Conservation (phyloP, 1,140 invertebrate genomes). For the Pinna nobilis region DNA sequence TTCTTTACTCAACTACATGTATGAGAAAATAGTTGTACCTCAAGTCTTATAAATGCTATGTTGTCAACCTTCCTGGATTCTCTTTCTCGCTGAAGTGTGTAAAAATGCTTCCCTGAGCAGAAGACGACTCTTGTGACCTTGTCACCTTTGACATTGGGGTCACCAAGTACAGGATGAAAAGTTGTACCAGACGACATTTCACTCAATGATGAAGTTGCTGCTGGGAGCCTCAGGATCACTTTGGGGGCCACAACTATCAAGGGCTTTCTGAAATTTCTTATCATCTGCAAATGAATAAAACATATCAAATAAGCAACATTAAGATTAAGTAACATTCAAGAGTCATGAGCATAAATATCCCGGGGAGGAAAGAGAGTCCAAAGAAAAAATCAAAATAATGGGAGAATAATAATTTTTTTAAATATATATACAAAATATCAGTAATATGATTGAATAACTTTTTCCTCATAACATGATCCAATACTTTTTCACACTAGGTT, state of each 20-base stretch:
- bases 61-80: conserved; percentile 81
- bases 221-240: conserved; percentile 86
- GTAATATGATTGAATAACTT: too few species aligned
- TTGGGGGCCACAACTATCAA: conserved; percentile 93
- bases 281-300: conserved; percentile 81
- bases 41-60: conserved; percentile 91
- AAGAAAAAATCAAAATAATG: too few species aligned
- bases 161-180: conserved; percentile 90
- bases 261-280: conserved; percentile 94
- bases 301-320: too few species aligned
- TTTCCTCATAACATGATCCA: too few species aligned
- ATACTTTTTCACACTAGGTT: too few species aligned
- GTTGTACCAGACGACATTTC: conserved; percentile 88
- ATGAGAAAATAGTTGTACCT: conserved; percentile 77
- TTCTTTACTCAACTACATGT: too few species aligned
- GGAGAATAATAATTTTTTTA: too few species aligned
- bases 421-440: too few species aligned
- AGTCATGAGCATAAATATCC: too few species aligned
- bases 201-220: conserved; percentile 84
- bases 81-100: conserved; percentile 86
- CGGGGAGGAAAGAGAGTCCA: too few species aligned
- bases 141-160: conserved; percentile 76
- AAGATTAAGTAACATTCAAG: too few species aligned
- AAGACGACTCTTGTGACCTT: conserved; percentile 88
- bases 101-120: conserved; percentile 96